phyloP scores from a whole-genome alignment of 2,888 invertebrate genomes.

The Neoitamus cyanurus region DNA sequence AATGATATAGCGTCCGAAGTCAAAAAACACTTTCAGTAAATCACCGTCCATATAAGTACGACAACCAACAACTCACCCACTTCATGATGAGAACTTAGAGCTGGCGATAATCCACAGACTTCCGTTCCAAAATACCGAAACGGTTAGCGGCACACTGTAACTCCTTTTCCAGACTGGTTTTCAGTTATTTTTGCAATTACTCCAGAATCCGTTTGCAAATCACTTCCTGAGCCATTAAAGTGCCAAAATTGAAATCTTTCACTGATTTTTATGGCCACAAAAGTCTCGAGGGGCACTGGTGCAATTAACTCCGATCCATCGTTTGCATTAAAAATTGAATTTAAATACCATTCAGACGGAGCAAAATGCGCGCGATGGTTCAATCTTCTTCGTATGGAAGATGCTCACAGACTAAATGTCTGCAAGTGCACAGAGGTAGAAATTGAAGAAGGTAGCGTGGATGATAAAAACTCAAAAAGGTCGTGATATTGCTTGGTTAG shows the following conservation, averaged over 20 bases:
- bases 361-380: conserved; percentile 9
- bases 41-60: not conserved
- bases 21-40: not conserved
- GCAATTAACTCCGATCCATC: not conserved
- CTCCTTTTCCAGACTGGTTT: not conserved
- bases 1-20: not conserved
- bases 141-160: not conserved
- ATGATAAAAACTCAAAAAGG: conserved; percentile 29
- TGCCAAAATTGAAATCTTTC: not conserved
- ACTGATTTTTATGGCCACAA: not conserved
- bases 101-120: not conserved
- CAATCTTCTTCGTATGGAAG: conserved; percentile 27
- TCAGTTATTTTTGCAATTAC: not conserved
- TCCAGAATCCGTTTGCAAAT: not conserved
- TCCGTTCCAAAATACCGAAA: not conserved
- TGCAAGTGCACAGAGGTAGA: conserved; percentile 9
- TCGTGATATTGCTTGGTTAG: conserved; percentile 10
- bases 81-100: not conserved
- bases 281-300: not conserved
- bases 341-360: not conserved
- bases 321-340: not conserved
- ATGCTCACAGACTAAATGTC: conserved; percentile 22
- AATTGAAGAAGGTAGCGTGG: conserved; percentile 32
- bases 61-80: not conserved
- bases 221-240: not conserved